Percentiles rank a stretch among this genome's conserved stretches.
Evolutionary conservation across 1,140 invertebrate genomes (phyloP).

Genomic region (Oedothorax gibbosus): DNA sequence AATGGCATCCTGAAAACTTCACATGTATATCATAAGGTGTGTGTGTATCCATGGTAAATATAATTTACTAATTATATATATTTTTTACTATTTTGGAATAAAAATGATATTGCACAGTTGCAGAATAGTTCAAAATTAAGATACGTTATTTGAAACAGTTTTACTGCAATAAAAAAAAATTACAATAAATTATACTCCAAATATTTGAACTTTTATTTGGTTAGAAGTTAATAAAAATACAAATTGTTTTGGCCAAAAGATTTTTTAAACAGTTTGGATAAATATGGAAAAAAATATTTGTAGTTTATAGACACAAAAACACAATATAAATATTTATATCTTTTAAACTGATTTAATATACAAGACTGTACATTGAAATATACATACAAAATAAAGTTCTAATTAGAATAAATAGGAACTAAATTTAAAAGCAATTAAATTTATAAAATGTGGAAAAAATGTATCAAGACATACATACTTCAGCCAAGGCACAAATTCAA

Average conservation of each 20-base stretch:
- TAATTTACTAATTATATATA: too few relatives aligned
- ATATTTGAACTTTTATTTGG: slow-evolving; percentile 32
- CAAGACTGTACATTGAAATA: slow-evolving; percentile 12
- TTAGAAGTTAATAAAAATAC: slow-evolving; percentile 31
- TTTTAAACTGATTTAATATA: slow-evolving; percentile 17
- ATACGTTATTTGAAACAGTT: too few relatives aligned
- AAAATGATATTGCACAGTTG: not conserved
- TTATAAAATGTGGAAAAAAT: not conserved
- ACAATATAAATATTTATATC: slow-evolving; percentile 15
- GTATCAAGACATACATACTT: not conserved
- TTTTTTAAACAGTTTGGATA: slow-evolving; percentile 23
- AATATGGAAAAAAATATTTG: slow-evolving; percentile 37
- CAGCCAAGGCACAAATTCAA: slow-evolving; percentile 26
- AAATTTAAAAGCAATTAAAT: slow-evolving; percentile 7
- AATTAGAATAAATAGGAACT: not conserved
- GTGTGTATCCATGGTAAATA: too few relatives aligned
- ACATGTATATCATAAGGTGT: too few relatives aligned
- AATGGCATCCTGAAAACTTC: too few relatives aligned
- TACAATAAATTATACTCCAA: slow-evolving; percentile 6
- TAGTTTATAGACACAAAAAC: slow-evolving; percentile 14
- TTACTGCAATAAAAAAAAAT: not conserved
- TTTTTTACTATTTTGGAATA: too few relatives aligned
- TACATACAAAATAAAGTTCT: slow-evolving; percentile 17
- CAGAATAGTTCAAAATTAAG: not conserved
- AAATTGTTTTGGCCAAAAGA: slow-evolving; percentile 28